Percentiles rank a stretch among this genome's conserved stretches.
These are phyloP conservation scores for Amazona guildingii DNA, from an alignment of 2,113 vertebrate genomes.

Conservation along the genomic window DNA sequence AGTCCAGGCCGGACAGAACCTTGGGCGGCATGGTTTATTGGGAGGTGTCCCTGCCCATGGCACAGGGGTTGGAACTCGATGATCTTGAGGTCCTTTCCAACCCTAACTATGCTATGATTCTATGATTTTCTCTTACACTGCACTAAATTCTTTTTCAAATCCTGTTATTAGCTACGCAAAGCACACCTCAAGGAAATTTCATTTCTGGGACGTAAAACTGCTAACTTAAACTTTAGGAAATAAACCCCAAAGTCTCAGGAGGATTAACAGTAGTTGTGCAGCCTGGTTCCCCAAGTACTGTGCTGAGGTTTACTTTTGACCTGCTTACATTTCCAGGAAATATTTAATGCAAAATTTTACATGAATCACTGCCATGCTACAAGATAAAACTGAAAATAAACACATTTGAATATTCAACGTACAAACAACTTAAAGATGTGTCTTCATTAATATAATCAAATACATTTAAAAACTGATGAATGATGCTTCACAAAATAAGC, in stretches of 20 bases:
- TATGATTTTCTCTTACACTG: neutral
- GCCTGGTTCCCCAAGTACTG: neutral
- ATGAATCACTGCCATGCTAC: neutral
- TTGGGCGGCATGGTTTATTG: too few relatives aligned
- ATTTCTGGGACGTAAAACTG: neutral
- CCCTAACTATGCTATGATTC: too few relatives aligned
- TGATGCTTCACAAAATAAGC: neutral
- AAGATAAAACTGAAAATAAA: neutral
- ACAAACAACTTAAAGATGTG: neutral
- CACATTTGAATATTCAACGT: neutral
- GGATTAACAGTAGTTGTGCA: neutral
- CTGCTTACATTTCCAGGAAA: neutral
- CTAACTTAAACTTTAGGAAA: neutral
- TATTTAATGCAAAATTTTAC: neutral
- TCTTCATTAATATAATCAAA: neutral
- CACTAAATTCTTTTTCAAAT: neutral
- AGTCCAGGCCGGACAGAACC: too few relatives aligned
- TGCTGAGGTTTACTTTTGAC: neutral
- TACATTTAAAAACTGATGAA: neutral
- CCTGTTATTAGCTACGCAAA: neutral
- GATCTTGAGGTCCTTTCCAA: too few relatives aligned
- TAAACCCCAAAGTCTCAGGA: neutral
- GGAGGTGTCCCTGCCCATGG: too few relatives aligned
- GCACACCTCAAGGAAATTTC: neutral
- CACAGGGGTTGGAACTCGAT: too few relatives aligned